Evolutionary conservation across 1,140 invertebrate genomes (phyloP).

Genomic region (Drosophila pseudoobscura): DNA sequence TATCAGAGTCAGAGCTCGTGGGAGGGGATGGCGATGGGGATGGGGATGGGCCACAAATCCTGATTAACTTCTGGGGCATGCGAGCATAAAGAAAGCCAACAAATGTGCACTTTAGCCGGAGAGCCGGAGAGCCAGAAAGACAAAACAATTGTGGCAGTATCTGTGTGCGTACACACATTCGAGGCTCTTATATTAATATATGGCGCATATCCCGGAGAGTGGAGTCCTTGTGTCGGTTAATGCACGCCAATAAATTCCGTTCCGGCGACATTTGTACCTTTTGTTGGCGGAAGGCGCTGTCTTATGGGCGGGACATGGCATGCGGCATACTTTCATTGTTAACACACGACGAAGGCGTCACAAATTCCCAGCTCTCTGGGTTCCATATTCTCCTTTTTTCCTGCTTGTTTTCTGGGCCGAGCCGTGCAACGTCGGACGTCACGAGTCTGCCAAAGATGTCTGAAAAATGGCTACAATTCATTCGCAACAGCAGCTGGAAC

Average conservation of each 20-base stretch:
- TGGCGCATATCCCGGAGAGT: constrained; percentile 27
- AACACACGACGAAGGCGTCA: constrained; percentile 60
- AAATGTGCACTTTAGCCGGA: constrained; percentile 54
- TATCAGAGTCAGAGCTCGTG: constrained; percentile 33
- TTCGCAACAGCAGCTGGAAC: constrained; percentile 55
- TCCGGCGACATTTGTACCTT: constrained; percentile 78
- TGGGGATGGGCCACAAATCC: constrained; percentile 67
- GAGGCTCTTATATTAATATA: constrained; percentile 39
- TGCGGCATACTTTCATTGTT: constrained; percentile 59
- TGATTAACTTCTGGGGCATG: constrained; percentile 66
- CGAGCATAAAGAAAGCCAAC: constrained; percentile 48
- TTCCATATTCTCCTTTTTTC: constrained; percentile 32
- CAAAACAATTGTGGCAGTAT: constrained; percentile 65
- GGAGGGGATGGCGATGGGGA: not conserved
- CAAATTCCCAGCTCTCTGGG: constrained; percentile 53
- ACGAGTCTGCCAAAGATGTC: constrained; percentile 59
- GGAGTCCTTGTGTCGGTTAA: constrained; percentile 63
- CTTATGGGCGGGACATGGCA: constrained; percentile 12
- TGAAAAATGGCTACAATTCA: constrained; percentile 80
- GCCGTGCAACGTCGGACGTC: constrained; percentile 33
- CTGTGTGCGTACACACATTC: constrained; percentile 14
- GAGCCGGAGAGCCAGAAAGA: constrained; percentile 48
- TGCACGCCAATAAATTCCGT: constrained; percentile 77
- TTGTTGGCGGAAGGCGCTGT: constrained; percentile 21
- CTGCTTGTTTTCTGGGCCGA: constrained; percentile 43